These are phyloP conservation scores for Atethmia centrago DNA, from an alignment of 2,888 invertebrate genomes.

Conservation along the genomic window DNA sequence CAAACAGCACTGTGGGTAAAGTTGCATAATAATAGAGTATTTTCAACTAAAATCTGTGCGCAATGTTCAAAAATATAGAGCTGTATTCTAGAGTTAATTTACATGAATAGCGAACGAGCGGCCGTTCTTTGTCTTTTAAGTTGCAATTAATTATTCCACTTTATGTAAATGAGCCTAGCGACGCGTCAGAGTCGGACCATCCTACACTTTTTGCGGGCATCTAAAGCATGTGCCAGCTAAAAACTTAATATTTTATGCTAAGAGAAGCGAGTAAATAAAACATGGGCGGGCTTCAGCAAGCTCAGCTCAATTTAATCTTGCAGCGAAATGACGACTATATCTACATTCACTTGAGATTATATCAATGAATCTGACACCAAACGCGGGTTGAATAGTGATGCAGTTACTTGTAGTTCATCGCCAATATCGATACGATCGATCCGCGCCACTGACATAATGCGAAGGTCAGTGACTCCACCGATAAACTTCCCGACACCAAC, in stretches of 20 bases:
- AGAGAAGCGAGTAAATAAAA: constrained; percentile 72
- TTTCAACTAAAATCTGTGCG: constrained; percentile 58
- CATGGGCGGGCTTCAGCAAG: constrained; percentile 57
- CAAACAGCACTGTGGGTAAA: constrained; percentile 35
- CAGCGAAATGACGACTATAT: constrained; percentile 36
- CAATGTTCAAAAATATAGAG: constrained; percentile 75
- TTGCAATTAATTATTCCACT: constrained; percentile 89
- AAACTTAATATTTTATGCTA: constrained; percentile 77
- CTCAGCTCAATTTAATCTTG: constrained; percentile 56
- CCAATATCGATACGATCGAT: constrained; percentile 64
- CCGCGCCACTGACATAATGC: constrained; percentile 71
- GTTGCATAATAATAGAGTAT: constrained; percentile 53
- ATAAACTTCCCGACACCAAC: constrained; percentile 67
- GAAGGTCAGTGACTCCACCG: constrained; percentile 73
- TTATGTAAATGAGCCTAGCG: constrained; percentile 85
- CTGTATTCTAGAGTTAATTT: constrained; percentile 83
- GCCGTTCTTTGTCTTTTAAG: constrained; percentile 87
- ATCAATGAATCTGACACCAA: constrained; percentile 50
- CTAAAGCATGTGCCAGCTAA: constrained; percentile 71
- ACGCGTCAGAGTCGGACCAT: constrained; percentile 77
- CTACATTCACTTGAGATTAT: constrained; percentile 54
- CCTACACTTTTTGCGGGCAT: constrained; percentile 76
- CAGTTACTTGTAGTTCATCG: constrained; percentile 52
- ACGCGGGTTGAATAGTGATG: constrained; percentile 55
- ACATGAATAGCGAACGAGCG: constrained; percentile 84